Percentiles rank a stretch among this genome's conserved stretches.
Conservation (phyloP, 2,797 vertebrate genomes). For the Dendrocincla fuliginosa region DNA sequence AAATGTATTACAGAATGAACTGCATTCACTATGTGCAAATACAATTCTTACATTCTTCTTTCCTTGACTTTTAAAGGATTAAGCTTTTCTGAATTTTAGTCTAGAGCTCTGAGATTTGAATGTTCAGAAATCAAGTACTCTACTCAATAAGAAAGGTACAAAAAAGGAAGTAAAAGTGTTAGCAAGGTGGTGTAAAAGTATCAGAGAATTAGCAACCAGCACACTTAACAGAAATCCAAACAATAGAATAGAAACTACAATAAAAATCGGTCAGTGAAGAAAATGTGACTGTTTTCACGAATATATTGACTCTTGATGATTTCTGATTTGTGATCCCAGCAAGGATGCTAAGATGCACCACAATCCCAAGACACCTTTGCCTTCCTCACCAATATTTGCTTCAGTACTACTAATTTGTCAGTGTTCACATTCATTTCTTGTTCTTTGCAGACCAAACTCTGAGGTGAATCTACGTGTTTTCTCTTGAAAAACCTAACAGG, state of each 20-base stretch:
- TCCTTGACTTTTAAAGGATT: neutral
- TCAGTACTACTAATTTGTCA: neutral
- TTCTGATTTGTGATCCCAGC: neutral
- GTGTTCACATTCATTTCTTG: neutral
- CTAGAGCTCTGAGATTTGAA: neutral
- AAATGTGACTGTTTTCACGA: neutral
- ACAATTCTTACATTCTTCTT: neutral
- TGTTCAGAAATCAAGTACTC: slow-evolving; percentile 9
- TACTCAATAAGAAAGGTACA: neutral
- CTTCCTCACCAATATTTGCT: neutral
- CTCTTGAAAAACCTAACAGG: neutral
- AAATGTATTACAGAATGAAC: neutral
- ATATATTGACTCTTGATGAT: neutral
- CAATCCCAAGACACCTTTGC: neutral
- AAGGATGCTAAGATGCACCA: neutral
- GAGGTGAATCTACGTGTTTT: neutral
- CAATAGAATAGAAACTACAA: neutral
- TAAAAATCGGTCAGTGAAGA: slow-evolving; percentile 24
- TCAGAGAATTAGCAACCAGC: slow-evolving; percentile 21
- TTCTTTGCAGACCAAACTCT: neutral
- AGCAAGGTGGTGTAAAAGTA: neutral
- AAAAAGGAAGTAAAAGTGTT: neutral
- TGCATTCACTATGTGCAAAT: neutral
- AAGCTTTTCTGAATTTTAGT: neutral
- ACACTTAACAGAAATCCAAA: slow-evolving; percentile 32